These are phyloP conservation scores for Parauchenoglanis punctatus DNA, from an alignment of 2,797 vertebrate species.

Conservation along the genomic window DNA sequence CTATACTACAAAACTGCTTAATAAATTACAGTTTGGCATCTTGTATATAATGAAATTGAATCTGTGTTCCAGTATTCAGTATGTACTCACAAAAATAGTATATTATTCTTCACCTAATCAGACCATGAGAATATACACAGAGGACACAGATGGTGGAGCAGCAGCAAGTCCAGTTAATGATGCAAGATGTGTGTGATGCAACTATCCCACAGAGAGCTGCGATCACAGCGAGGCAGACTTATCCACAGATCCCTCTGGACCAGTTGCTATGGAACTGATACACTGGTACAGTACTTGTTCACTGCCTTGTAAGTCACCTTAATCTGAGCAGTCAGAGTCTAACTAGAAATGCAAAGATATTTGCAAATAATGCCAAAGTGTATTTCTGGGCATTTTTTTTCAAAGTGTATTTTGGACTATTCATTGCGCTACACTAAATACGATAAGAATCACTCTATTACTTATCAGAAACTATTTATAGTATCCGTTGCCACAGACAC, in stretches of 20 bases:
- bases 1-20: background rate
- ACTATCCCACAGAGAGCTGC: constrained; percentile 63
- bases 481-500: background rate
- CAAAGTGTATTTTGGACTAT: background rate
- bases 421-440: background rate
- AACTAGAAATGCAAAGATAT: background rate
- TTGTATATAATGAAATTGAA: background rate
- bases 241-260: constrained; percentile 63
- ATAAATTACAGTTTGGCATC: background rate
- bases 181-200: constrained; percentile 77
- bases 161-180: constrained; percentile 73
- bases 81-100: constrained; percentile 5
- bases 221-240: constrained; percentile 70
- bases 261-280: constrained; percentile 68
- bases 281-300: background rate
- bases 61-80: constrained; percentile 2
- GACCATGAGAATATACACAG: constrained; percentile 54
- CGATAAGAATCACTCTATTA: no score
- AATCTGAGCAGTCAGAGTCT: background rate
- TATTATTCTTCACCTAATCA: constrained; percentile 31
- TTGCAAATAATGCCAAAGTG: background rate
- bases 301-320: constrained; percentile 8
- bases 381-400: background rate
- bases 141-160: constrained; percentile 51
- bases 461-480: background rate